Base-by-base conservation (phyloP, 2,797 vertebrate genomes). In the Tapirus indicus region DNA sequence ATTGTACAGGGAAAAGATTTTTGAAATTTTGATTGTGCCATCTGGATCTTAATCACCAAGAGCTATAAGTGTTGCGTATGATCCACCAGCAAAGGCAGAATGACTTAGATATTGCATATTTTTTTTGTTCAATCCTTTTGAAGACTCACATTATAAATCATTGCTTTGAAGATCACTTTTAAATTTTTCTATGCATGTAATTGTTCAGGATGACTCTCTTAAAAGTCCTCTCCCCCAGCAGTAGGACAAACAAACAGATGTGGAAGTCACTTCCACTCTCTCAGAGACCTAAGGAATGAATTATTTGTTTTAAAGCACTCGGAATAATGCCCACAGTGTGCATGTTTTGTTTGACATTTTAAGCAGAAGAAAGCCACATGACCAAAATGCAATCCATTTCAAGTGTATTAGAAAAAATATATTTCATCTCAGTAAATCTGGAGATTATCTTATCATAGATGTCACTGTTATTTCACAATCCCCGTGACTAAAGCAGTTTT, bases 231-330 rank as follows among this genome's bases (percentile, higher is more conserved):
- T 93, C 78, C 77, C 88, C 62, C 64, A 80, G 58, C 5, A 96
- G 62, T 60, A 94, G 69, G 58, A 94, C 89, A 98, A 90, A 91
- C 91, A 97, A 95, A 94, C 13, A 72, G 56, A 91, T 93, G 2
- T 0, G 62, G 62, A n/a, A 88, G 69, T 91, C 87, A 87, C 38
- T 91, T 97, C 32, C 23, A 52, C 68, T 95, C 56, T 49, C n/a
- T 83, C 64, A 83, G 95, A 38, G 95, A 96, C 94, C 68, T 98
- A 32, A 82, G 47, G 69, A 96, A 84, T 27, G 0, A 97, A 88
- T 0, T 68, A 54, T 80, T 17, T 5, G 66, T 86, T 83, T 98
- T 97, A 97, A 95, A 80, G 35, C 38, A 83, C 25, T 88, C 44
- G 20, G 54, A 78, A 62, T 84, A 98, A 97, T 98, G 58, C 74